Evolutionary conservation across 2,113 vertebrate genomes (phyloP), one percentile per base, ranked within the genome.

Genomic region (Oreochromis tanganicae): DNA sequence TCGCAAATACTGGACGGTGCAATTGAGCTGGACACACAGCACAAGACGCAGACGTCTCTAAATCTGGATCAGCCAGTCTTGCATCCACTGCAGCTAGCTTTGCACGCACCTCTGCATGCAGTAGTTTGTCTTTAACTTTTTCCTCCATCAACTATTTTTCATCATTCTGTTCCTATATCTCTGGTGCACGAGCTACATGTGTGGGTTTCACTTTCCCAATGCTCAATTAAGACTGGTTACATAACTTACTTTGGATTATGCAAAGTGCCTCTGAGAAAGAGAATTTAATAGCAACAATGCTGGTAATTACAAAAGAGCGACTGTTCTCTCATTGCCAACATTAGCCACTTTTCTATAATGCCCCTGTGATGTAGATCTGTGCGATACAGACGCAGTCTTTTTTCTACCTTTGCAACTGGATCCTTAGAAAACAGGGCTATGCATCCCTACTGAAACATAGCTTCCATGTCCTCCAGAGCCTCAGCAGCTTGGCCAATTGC

Each of bases 351-450:
- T 54, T 50, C 41, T 41, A 34, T 32, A 32, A 83, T 84, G 85
- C 83, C 6, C 21, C 50, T 52, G 21, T 75, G 68, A 87, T 84
- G 32, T 29, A 8, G 82, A 14, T 14, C 27, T 29, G 16, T n/a
- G 24, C 3, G 5, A 63, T 16, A 86, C 34, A 87, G 48, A 66
- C 10, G 2, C 61, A 38, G 4, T 66, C 19, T 71, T 59, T 80
- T 80, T 89, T 79, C 88, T 87, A 54, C 54, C n/a, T 71, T 84
- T 88, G 55, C 27, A 80, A 46, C 24, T 56, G 52, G 90, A 92
- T 93, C 89, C 93, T 86, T 90, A 85, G 85, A 92, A 81, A 92
- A 63, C 90, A 92, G 68, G 55, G 75, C 71, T 75, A 71, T 89
- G 88, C 79, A 90, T 89, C 83, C 86, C 87, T 63, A 46, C 80